Conservation (phyloP, 2,797 vertebrate species). For the Rhinophrynus dorsalis region DNA sequence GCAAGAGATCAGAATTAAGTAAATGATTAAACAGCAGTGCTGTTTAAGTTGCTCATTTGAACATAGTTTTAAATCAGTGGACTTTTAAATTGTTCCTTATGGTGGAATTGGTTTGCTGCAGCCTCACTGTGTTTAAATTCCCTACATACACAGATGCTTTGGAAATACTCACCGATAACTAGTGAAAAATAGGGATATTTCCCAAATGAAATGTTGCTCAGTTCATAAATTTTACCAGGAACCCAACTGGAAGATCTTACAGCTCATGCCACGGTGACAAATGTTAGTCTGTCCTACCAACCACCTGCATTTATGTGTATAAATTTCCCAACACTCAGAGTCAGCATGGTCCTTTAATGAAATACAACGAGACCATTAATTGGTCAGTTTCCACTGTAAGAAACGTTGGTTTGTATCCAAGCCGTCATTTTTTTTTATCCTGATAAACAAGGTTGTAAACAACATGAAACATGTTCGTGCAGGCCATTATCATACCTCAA, state of each 20-base stretch:
- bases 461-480: not conserved
- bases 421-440: not conserved
- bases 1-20: too few relatives aligned
- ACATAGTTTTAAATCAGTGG: too few relatives aligned
- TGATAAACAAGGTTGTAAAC: slow-evolving; percentile 14
- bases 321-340: not conserved
- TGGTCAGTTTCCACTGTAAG: not conserved
- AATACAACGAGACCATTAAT: not conserved
- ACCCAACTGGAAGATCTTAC: slow-evolving; percentile 1
- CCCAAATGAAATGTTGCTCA: slow-evolving; percentile 5
- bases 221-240: not conserved
- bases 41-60: too few relatives aligned
- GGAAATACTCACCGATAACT: not conserved
- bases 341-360: slow-evolving; percentile 9
- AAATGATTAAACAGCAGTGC: too few relatives aligned
- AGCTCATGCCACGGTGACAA: not conserved
- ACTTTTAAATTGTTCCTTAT: too few relatives aligned
- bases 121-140: too few relatives aligned
- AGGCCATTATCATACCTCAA: slow-evolving; percentile 82
- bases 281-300: not conserved
- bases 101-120: too few relatives aligned
- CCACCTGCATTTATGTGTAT: slow-evolving; percentile 1
- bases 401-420: not conserved
- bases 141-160: not conserved
- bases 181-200: not conserved